These are phyloP conservation scores for Probosciger aterrimus DNA, from an alignment of 2,113 vertebrate genomes.

Conservation along the genomic window DNA sequence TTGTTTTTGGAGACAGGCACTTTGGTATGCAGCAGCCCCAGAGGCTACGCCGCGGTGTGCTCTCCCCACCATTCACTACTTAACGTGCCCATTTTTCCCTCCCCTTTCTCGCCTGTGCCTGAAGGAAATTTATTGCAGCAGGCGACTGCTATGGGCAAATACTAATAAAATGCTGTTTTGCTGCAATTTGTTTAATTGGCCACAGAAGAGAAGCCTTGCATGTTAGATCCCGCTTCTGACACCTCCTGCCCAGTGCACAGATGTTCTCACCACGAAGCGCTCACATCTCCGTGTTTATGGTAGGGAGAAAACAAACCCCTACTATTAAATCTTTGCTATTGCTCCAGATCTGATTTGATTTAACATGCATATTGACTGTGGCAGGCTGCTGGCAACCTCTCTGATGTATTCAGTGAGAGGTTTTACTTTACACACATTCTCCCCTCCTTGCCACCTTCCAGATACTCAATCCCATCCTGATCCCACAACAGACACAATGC, in stretches of 20 bases:
- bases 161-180: slow-evolving; percentile 95
- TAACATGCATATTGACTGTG: slow-evolving; percentile 38
- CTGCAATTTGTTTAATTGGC: slow-evolving; percentile 94
- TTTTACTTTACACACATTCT: not conserved
- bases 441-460: not conserved
- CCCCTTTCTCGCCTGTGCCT: slow-evolving; percentile 74
- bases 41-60: slow-evolving; percentile 73
- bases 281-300: slow-evolving; percentile 20
- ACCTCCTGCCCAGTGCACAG: slow-evolving; percentile 73
- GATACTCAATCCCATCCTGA: not conserved
- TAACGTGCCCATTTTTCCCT: slow-evolving; percentile 84
- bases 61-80: slow-evolving; percentile 79
- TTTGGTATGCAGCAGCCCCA: slow-evolving; percentile 76
- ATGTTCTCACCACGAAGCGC: slow-evolving; percentile 68
- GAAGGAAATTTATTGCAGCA: slow-evolving; percentile 87
- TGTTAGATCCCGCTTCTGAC: slow-evolving; percentile 50
- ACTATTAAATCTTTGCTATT: slow-evolving; percentile 40
- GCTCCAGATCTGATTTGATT: slow-evolving; percentile 49
- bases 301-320: slow-evolving; percentile 37
- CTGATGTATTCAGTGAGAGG: slow-evolving; percentile 28
- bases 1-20: slow-evolving; percentile 85
- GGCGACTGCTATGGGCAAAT: slow-evolving; percentile 84
- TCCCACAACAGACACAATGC: rapidly evolving
- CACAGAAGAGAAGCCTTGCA: slow-evolving; percentile 83
- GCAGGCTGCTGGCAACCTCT: slow-evolving; percentile 25